Percentiles rank a stretch among this genome's conserved stretches.
phyloP scores from a whole-genome alignment of 2,113 vertebrate species.

The Burhinus bistriatus region DNA sequence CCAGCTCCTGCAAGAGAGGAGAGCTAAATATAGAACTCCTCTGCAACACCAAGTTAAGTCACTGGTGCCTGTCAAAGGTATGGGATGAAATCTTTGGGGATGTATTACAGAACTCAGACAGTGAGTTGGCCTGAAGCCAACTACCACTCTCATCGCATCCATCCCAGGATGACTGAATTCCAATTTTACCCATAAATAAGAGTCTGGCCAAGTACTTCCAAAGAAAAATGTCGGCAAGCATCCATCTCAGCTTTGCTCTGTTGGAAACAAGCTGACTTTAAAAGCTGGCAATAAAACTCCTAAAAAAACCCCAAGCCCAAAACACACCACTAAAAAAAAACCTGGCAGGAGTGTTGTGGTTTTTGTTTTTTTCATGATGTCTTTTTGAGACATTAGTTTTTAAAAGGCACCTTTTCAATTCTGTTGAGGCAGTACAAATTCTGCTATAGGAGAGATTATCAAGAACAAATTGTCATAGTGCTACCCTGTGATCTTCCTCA shows the following conservation, averaged over 20 bases:
- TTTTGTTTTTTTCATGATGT: neutral
- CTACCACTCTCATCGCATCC: neutral
- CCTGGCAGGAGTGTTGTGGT: neutral
- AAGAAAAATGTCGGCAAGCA: neutral
- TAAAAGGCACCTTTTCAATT: constrained; percentile 19
- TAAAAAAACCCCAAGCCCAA: neutral
- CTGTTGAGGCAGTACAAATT: neutral
- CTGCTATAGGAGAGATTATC: neutral
- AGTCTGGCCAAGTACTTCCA: neutral
- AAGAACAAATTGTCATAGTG: neutral
- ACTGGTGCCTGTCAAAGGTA: neutral
- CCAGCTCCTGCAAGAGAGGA: neutral
- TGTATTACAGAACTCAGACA: neutral
- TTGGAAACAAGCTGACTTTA: neutral
- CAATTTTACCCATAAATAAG: neutral
- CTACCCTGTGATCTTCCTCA: neutral
- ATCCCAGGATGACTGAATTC: neutral
- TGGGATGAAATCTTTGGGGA: neutral
- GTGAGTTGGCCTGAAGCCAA: neutral
- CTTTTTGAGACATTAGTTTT: neutral
- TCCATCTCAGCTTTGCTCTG: neutral
- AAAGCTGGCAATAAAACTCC: neutral
- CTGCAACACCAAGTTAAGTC: neutral
- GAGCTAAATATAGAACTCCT: constrained; percentile 25
- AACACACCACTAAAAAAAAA: neutral